A percentile compares a stretch with the other conserved stretches of the same genome.
Conservation (phyloP, 2,888 invertebrate species). For the Cryptocephalus primarius region DNA sequence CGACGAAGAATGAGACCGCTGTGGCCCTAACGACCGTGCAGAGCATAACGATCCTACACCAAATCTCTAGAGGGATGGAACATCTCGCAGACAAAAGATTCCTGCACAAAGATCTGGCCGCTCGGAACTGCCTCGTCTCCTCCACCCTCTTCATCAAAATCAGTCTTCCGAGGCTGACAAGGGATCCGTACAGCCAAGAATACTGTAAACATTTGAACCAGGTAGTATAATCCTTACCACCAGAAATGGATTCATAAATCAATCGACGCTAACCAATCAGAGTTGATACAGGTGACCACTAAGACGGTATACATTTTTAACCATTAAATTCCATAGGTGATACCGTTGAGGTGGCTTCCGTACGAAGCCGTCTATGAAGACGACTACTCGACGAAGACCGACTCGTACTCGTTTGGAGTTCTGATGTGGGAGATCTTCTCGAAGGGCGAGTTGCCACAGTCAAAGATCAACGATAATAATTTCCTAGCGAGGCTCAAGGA, state of each 20-base stretch:
- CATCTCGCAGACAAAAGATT: slow-evolving; percentile 62
- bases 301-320: too few species aligned
- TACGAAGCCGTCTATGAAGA: slow-evolving; percentile 82
- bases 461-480: slow-evolving; percentile 64
- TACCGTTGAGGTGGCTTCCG: slow-evolving; percentile 86
- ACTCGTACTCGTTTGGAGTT: slow-evolving; percentile 84
- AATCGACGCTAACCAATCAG: too few species aligned
- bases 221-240: slow-evolving; percentile 30
- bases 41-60: slow-evolving; percentile 55
- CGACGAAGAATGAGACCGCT: slow-evolving; percentile 44
- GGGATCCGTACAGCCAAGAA: slow-evolving; percentile 81
- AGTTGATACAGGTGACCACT: too few species aligned
- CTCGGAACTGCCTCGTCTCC: slow-evolving; percentile 82
- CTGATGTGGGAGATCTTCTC: slow-evolving; percentile 84
- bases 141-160: slow-evolving; percentile 75
- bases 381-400: slow-evolving; percentile 86
- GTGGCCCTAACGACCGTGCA: slow-evolving; percentile 59
- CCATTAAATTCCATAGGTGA: slow-evolving; percentile 39
- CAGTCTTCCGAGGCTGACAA: slow-evolving; percentile 65
- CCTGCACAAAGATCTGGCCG: slow-evolving; percentile 86
- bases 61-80: slow-evolving; percentile 75
- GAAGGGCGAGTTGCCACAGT: slow-evolving; percentile 66
- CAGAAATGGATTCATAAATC: too few species aligned
- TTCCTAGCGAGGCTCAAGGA: slow-evolving; percentile 54
- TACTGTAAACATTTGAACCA: slow-evolving; percentile 78